A percentile compares a stretch with the other conserved stretches of the same genome.
phyloP scores from a whole-genome alignment of 2,797 vertebrate species.

The Acipenser oxyrinchus region DNA sequence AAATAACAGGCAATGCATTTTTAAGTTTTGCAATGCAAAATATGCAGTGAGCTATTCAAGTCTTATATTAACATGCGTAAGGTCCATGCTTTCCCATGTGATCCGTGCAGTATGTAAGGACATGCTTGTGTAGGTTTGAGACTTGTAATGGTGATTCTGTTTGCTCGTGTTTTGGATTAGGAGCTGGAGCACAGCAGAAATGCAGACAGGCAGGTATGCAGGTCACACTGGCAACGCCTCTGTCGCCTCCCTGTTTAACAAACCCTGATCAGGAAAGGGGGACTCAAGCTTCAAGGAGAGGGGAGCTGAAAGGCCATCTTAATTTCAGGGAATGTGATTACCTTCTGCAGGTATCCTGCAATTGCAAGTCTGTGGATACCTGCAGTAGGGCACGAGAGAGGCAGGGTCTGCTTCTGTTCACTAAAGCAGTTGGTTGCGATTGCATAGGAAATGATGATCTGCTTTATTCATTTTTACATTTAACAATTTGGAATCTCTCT shows the following conservation, averaged over 20 bases:
- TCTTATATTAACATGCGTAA: no score
- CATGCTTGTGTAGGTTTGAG: no score
- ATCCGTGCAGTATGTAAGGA: neutral
- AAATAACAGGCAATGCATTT: neutral
- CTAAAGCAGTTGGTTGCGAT: no score
- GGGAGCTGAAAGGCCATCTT: neutral
- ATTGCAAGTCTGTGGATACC: no score
- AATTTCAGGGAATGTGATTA: neutral
- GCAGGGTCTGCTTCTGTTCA: no score
- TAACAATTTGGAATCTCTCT: no score
- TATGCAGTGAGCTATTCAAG: neutral
- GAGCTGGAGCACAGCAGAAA: slow-evolving; percentile 30
- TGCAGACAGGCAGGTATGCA: slow-evolving; percentile 31
- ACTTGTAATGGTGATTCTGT: slow-evolving; percentile 13
- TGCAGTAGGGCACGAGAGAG: no score
- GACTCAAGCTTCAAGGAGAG: neutral
- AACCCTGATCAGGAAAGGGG: neutral
- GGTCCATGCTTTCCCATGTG: neutral
- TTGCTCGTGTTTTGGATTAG: slow-evolving; percentile 36
- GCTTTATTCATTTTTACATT: no score
- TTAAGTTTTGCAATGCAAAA: neutral
- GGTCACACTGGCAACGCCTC: slow-evolving; percentile 7
- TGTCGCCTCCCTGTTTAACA: slow-evolving; percentile 15
- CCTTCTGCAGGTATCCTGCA: no score
- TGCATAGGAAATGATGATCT: no score